Evolutionary conservation across 2,113 vertebrate species (phyloP).

Genomic region (Plectropomus leopardus): DNA sequence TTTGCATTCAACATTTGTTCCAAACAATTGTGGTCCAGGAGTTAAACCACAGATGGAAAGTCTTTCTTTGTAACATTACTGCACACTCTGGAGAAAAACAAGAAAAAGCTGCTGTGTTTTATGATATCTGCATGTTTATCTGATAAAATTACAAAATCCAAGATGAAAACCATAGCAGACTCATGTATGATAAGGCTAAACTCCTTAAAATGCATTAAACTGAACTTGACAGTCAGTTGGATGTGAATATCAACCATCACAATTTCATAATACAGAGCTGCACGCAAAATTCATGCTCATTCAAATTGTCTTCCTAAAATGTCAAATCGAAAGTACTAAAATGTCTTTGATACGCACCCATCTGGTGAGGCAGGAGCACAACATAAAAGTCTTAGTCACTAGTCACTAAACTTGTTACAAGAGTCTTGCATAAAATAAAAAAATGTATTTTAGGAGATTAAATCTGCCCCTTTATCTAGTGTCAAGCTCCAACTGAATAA

Average conservation of each 20-base stretch:
- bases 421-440: too few species aligned
- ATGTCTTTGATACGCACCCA: too few species aligned
- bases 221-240: neutral
- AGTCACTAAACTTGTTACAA: neutral
- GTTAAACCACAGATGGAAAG: neutral
- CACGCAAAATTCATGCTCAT: neutral
- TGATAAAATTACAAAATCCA: neutral
- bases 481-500: neutral
- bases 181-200: neutral
- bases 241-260: neutral
- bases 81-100: neutral
- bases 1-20: too few species aligned
- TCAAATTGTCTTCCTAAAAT: neutral
- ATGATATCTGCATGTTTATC: neutral
- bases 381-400: too few species aligned
- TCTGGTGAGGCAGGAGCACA: too few species aligned
- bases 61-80: neutral
- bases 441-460: neutral
- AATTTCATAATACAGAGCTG: neutral
- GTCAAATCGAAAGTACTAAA: neutral
- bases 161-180: neutral
- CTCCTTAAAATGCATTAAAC: neutral
- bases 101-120: neutral
- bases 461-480: neutral
- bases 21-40: neutral